Base-by-base conservation (phyloP, 2,113 vertebrate genomes). In the Bolborhynchus lineola region DNA sequence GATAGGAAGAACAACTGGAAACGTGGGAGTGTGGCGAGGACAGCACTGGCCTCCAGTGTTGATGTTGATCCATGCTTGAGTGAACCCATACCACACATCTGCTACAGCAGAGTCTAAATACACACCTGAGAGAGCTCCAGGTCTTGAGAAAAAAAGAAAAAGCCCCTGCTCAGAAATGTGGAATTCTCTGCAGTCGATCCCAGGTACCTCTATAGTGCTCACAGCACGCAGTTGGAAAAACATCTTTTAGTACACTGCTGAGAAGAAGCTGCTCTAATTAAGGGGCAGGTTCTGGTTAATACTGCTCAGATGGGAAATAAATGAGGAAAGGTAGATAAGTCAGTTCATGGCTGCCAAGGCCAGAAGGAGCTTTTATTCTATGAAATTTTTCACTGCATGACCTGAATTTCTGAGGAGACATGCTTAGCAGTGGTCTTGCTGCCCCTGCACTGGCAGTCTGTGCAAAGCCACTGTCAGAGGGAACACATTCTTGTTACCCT, bases 131-230 rank as follows among this genome's bases (percentile, higher is more conserved):
- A 52, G 33, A 68, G 2, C 49, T 28, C 26, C 46, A 4, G 0
- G 1, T 21, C 21, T 26, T 39, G 74, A 18, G 49, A 31, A 39
- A 3, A 47, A 42, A 44, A 4, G 5, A 37, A 35, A 60, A 7
- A 7, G 3, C 0, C 46, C 2, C 33, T 41, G 62, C 42, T n/a
- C 12, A 5, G n/a, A 50, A 6, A 19, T 1, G 1, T 2, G 31
- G 46, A 4, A 16, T 49, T 50, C 7, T 60, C 39, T 21, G 39
- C 31, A 11, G 55, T 2, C 2, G 0, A 8, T 70, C n/a, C 55
- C 70, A 15, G 67, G 4, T 19, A 8, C 2, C 50, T 25, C 18
- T 5, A 49, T 14, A 15, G 67, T 13, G 74, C 52, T 80, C 41
- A 49, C 26, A 12, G 55, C 7, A n/a, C 42, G 12, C 13, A 3